Conservation (phyloP, 1,140 invertebrate genomes). For the Pseudobourletiella spinata region DNA sequence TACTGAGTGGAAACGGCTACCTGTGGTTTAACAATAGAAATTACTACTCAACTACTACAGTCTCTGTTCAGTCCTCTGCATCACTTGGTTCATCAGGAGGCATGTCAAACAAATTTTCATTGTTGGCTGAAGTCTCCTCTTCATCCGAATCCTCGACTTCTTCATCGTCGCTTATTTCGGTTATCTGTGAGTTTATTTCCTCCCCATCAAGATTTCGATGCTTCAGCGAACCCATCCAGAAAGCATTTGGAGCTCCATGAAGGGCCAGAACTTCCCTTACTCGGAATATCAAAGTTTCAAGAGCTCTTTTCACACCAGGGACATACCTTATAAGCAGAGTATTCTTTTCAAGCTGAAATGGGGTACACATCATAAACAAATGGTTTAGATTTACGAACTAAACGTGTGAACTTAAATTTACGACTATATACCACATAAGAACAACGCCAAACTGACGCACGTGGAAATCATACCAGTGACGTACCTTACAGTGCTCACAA, state of each 20-base stretch:
- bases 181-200: constrained; percentile 25
- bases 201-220: constrained; percentile 29
- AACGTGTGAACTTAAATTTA: background rate
- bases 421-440: too few relatives aligned
- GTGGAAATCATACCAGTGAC: too few relatives aligned
- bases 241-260: constrained; percentile 16
- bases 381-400: background rate
- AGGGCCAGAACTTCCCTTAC: constrained; percentile 19
- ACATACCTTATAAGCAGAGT: constrained; percentile 19
- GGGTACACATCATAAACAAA: background rate
- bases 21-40: too few relatives aligned
- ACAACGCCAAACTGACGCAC: too few relatives aligned
- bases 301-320: constrained; percentile 18
- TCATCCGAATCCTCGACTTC: constrained; percentile 11
- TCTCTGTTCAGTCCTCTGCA: background rate
- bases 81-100: background rate
- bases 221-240: constrained; percentile 27
- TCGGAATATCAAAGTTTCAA: constrained; percentile 27
- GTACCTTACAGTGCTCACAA: constrained; percentile 35
- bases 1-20: too few relatives aligned
- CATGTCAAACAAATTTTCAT: background rate
- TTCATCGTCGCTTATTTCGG: background rate
- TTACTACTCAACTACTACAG: too few relatives aligned
- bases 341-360: constrained; percentile 23
- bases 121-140: background rate